These are phyloP conservation scores for Gulo gulo DNA, from an alignment of 2,113 vertebrate species.

Conservation along the genomic window DNA sequence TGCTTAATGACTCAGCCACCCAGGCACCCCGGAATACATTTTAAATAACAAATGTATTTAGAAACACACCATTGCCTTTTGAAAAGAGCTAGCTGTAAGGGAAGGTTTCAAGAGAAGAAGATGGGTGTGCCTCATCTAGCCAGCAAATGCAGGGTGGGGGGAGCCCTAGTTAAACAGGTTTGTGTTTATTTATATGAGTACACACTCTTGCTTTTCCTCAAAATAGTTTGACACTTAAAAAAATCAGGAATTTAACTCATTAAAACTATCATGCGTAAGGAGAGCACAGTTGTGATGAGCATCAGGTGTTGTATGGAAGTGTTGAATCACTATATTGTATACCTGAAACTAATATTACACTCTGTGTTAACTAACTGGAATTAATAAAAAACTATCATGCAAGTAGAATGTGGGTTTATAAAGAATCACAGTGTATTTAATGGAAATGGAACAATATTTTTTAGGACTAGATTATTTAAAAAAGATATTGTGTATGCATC, in stretches of 20 bases:
- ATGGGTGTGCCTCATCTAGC: neutral
- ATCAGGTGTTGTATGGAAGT: neutral
- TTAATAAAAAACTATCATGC: neutral
- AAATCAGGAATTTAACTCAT: neutral
- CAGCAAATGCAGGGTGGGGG: neutral
- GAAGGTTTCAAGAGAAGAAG: neutral
- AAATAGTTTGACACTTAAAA: neutral
- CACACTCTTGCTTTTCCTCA: neutral
- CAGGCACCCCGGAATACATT: neutral
- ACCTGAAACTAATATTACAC: neutral
- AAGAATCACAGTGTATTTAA: neutral
- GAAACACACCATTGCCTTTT: constrained; percentile 1
- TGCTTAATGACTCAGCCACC: too few relatives aligned
- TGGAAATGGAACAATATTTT: neutral
- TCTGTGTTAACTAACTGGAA: neutral
- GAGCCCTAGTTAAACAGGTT: neutral
- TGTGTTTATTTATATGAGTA: neutral
- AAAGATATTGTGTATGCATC: neutral
- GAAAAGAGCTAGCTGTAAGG: neutral
- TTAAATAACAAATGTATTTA: constrained; percentile 58
- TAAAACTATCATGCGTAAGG: neutral
- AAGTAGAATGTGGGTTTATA: neutral
- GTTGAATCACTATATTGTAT: neutral
- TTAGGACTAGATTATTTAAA: neutral
- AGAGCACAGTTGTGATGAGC: neutral